Evolutionary conservation across 2,113 vertebrate genomes (phyloP).

Genomic region (Callocephalon fimbriatum): DNA sequence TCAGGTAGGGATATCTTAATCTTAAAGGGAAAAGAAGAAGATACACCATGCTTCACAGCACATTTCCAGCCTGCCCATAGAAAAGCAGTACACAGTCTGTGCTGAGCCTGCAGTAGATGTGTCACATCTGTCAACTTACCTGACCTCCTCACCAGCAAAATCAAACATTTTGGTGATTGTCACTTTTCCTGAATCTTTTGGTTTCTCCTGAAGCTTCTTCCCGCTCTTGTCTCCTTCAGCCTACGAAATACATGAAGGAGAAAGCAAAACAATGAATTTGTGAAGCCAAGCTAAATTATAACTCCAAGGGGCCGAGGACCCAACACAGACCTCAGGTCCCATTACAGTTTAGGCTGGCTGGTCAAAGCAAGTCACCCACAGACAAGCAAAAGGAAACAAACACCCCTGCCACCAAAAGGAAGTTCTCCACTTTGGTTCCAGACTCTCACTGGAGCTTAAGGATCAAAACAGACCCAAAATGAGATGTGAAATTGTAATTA

Average conservation of each 20-base stretch:
- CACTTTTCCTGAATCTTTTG: constrained; percentile 81
- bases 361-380: neutral
- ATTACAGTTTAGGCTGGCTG: neutral
- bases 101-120: rapidly evolving
- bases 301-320: rapidly evolving
- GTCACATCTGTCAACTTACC: constrained; percentile 74
- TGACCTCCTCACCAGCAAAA: constrained; percentile 94
- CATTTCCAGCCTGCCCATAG: neutral
- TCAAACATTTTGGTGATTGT: constrained; percentile 94
- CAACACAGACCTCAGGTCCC: neutral
- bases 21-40: neutral
- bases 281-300: neutral
- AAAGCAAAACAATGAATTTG: neutral
- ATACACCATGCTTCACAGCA: rapidly evolving
- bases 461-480: neutral
- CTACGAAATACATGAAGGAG: constrained; percentile 59
- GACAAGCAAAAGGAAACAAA: neutral
- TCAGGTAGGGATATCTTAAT: neutral
- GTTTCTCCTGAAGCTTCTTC: constrained; percentile 68
- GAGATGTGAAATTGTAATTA: neutral
- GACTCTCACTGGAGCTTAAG: neutral
- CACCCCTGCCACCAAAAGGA: neutral
- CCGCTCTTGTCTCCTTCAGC: constrained; percentile 61
- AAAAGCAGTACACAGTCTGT: neutral
- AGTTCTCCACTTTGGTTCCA: neutral